These are phyloP conservation scores for Novumbra hubbsi DNA, from an alignment of 2,797 vertebrate genomes.

Conservation along the genomic window DNA sequence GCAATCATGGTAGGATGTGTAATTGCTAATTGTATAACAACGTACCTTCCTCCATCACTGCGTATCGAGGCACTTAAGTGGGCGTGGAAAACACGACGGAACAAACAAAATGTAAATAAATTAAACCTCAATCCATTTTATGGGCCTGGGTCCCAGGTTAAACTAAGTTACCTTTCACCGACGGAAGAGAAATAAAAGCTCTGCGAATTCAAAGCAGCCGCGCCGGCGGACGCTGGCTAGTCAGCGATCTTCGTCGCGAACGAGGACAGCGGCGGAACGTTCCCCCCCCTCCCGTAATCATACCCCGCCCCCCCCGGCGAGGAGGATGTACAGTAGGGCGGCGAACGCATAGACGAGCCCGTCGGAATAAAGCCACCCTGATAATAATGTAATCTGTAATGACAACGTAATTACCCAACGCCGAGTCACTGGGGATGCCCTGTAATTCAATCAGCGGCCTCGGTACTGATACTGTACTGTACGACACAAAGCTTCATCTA, in stretches of 20 bases:
- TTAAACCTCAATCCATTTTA: neutral
- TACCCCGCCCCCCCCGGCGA: conserved; percentile 59
- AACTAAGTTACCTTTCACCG: neutral
- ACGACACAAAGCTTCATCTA: conserved; percentile 60
- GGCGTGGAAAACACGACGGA: conserved; percentile 13
- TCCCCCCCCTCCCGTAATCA: conserved; percentile 57
- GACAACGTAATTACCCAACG: conserved; percentile 74
- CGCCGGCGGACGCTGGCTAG: conserved; percentile 36
- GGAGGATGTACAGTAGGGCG: conserved; percentile 67
- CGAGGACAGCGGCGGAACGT: conserved; percentile 41
- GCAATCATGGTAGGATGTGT: conserved; percentile 47
- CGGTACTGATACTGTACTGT: conserved; percentile 53
- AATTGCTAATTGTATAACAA: conserved; percentile 54
- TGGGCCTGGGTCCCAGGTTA: neutral
- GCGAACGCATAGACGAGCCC: conserved; percentile 68
- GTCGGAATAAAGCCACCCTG: conserved; percentile 74
- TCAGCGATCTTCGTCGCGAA: conserved; percentile 35
- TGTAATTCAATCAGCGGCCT: conserved; percentile 79
- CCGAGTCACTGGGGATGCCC: conserved; percentile 72
- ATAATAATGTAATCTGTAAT: conserved; percentile 82
- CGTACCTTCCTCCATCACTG: conserved; percentile 28
- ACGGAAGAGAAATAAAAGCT: neutral
- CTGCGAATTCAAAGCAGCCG: neutral
- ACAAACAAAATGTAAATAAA: neutral
- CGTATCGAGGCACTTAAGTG: conserved; percentile 25